Percentiles rank a stretch among this genome's conserved stretches.
These are phyloP conservation scores for Megalurothrips usitatus DNA, from an alignment of 2,888 invertebrate species.

Conservation along the genomic window DNA sequence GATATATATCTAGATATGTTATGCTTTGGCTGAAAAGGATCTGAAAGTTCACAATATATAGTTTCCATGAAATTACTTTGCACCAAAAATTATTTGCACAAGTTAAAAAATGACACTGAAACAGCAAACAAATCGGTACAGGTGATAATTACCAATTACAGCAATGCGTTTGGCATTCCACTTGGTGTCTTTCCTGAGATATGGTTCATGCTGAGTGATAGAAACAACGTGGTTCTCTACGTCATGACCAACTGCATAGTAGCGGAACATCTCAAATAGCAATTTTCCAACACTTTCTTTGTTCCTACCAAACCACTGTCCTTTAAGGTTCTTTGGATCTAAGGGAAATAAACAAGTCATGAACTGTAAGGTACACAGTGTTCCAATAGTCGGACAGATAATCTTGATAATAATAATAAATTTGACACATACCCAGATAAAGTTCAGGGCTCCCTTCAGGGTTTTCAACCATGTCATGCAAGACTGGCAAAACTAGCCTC, in stretches of 20 bases:
- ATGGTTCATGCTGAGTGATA: neutral
- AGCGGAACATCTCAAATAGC: neutral
- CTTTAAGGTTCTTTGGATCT: constrained; percentile 30
- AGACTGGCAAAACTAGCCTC: constrained; percentile 49
- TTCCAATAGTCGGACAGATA: constrained; percentile 43
- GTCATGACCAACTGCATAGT: neutral
- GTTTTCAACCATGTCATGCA: constrained; percentile 39
- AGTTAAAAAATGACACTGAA: neutral
- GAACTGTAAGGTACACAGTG: constrained; percentile 34
- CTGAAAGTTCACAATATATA: constrained; percentile 40
- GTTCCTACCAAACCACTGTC: constrained; percentile 29
- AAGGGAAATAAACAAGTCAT: neutral
- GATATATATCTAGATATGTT: constrained; percentile 49
- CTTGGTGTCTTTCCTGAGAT: neutral
- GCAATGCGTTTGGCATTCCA: constrained; percentile 29
- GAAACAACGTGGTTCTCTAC: constrained; percentile 6
- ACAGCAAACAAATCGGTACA: too few species aligned
- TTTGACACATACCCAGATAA: constrained; percentile 43
- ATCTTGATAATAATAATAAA: neutral
- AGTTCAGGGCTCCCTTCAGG: constrained; percentile 38
- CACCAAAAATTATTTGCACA: too few species aligned
- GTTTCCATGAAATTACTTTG: too few species aligned
- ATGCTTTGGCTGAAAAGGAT: constrained; percentile 48
- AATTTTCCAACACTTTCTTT: neutral
- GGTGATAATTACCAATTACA: neutral